phyloP scores from a whole-genome alignment of 2,888 invertebrate genomes.

The Byasa hedistus region DNA sequence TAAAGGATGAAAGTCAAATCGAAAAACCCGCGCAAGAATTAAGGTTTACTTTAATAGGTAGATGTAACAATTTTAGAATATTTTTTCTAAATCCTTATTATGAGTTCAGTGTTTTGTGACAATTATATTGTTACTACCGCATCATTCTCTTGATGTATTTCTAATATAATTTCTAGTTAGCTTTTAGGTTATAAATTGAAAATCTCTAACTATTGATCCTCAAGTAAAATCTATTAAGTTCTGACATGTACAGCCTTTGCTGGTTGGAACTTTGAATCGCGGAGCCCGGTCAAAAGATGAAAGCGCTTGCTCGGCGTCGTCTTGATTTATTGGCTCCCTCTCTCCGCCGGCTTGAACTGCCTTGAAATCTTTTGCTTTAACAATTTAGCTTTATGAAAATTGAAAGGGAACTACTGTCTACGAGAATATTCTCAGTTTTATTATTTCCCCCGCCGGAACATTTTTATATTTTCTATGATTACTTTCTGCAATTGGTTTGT shows the following conservation, averaged over 20 bases:
- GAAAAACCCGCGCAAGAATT: not conserved
- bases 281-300: conserved; percentile 46
- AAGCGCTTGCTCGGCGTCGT: conserved; percentile 49
- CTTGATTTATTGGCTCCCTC: conserved; percentile 51
- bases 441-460: not conserved
- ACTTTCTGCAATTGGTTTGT: not conserved
- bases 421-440: conserved; percentile 20
- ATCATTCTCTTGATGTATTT: too few species aligned
- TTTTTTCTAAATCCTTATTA: not conserved
- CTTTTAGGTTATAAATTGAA: conserved; percentile 4
- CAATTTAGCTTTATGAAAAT: conserved; percentile 42
- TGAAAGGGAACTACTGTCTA: conserved; percentile 36
- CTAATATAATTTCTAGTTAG: too few species aligned
- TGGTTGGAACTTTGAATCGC: conserved; percentile 39
- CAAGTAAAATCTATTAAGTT: conserved; percentile 29
- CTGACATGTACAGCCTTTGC: conserved; percentile 28
- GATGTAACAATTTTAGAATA: not conserved
- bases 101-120: too few species aligned
- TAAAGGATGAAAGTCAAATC: conserved; percentile 24
- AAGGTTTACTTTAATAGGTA: not conserved
- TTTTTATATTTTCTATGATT: not conserved
- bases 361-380: conserved; percentile 43
- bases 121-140: too few species aligned
- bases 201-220: conserved; percentile 24
- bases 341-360: conserved; percentile 43